Evolutionary conservation across 2,797 vertebrate species (phyloP).

Genomic region (Epinephelus coioides): DNA sequence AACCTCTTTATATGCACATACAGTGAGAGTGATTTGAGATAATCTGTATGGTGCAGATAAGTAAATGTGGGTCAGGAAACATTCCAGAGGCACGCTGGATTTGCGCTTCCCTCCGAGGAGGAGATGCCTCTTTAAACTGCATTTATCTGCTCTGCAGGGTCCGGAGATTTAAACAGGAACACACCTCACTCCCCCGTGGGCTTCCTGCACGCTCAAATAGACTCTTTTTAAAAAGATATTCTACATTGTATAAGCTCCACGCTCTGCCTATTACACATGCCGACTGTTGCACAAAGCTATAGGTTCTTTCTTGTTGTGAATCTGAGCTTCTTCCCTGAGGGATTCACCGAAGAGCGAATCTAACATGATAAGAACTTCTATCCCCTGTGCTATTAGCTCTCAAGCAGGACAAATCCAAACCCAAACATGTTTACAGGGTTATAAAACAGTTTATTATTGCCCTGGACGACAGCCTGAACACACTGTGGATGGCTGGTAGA

Average conservation of each 20-base stretch:
- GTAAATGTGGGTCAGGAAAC: constrained; percentile 57
- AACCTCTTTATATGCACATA: too few species aligned
- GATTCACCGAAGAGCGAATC: neutral
- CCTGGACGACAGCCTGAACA: neutral
- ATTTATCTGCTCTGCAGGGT: constrained; percentile 4
- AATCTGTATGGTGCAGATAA: constrained; percentile 52
- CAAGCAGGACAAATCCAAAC: neutral
- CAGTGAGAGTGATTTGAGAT: constrained; percentile 25
- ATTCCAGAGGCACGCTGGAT: constrained; percentile 22
- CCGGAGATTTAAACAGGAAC: neutral
- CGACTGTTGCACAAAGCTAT: neutral
- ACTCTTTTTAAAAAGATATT: neutral
- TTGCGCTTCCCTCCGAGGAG: constrained; percentile 13
- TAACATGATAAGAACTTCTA: constrained; percentile 23
- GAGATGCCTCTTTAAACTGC: neutral
- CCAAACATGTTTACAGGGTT: neutral
- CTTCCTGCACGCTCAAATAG: neutral
- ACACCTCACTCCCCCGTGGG: neutral
- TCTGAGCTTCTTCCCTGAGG: neutral
- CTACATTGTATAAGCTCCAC: neutral
- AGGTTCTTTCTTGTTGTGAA: neutral
- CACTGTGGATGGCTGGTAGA: too few species aligned
- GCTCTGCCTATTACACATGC: neutral
- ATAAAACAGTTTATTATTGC: neutral
- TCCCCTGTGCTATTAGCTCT: neutral